Percentiles rank a stretch among this genome's conserved stretches.
These are phyloP conservation scores for Minunthozetes semirufus DNA, from an alignment of 2,888 invertebrate species.

Conservation along the genomic window DNA sequence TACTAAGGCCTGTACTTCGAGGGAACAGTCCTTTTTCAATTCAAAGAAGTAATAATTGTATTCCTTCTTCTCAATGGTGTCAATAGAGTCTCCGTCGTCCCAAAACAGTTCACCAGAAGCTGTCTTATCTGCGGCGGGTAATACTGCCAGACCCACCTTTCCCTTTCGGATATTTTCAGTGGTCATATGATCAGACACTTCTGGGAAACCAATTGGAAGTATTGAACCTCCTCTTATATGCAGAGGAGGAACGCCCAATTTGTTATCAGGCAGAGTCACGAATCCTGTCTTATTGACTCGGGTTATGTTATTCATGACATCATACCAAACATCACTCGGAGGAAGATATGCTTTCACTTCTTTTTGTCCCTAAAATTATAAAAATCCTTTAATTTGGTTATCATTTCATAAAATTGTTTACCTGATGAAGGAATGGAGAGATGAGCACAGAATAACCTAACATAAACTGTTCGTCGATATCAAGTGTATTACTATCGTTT, in stretches of 20 bases:
- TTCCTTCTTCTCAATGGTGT: constrained; percentile 1
- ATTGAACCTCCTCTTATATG: constrained; percentile 27
- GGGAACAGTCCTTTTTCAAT: not conserved
- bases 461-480: constrained; percentile 67
- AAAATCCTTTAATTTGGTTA: no score
- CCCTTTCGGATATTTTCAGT: not conserved
- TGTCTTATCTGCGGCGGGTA: constrained; percentile 32
- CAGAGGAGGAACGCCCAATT: not conserved
- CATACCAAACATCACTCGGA: constrained; percentile 63
- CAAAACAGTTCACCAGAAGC: constrained; percentile 42
- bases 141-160: not conserved
- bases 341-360: constrained; percentile 56
- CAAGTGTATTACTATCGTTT: constrained; percentile 57
- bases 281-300: not conserved
- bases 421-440: no score
- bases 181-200: no score
- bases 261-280: not conserved
- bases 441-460: constrained; percentile 68
- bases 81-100: constrained; percentile 42
- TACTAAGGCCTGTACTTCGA: not conserved
- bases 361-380: constrained; percentile 36
- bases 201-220: not conserved
- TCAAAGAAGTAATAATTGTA: constrained; percentile 33
- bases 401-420: no score
- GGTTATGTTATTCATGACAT: constrained; percentile 3